These are phyloP conservation scores for Valencia hispanica DNA, from an alignment of 2,797 vertebrate species.

Conservation along the genomic window DNA sequence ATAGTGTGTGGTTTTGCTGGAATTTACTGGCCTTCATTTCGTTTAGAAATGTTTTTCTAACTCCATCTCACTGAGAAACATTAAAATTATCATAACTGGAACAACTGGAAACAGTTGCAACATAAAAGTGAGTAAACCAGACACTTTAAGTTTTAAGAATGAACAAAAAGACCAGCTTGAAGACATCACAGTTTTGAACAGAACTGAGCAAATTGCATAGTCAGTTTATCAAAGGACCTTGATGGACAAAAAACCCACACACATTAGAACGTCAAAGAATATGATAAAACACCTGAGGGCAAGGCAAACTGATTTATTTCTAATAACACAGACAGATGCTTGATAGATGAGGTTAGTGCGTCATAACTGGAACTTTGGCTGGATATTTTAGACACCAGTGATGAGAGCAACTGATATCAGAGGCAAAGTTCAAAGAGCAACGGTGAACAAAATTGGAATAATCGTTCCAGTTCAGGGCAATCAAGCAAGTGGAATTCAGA, in stretches of 20 bases:
- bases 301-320: slow-evolving; percentile 7
- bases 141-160: slow-evolving; percentile 2
- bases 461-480: slow-evolving; percentile 47
- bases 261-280: slow-evolving; percentile 1
- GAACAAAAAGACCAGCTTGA: neutral
- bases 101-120: slow-evolving; percentile 2
- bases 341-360: slow-evolving; percentile 40
- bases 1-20: neutral
- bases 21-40: neutral
- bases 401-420: slow-evolving; percentile 55
- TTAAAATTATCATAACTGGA: neutral
- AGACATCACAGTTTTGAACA: neutral
- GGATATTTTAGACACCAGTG: slow-evolving; percentile 44
- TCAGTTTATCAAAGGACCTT: neutral
- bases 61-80: neutral
- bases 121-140: neutral
- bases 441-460: slow-evolving; percentile 44
- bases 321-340: slow-evolving; percentile 32
- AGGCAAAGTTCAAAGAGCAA: slow-evolving; percentile 56
- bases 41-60: neutral
- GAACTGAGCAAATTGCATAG: neutral
- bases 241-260: neutral
- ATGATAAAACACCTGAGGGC: neutral
- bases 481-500: slow-evolving; percentile 44
- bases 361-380: slow-evolving; percentile 57